phyloP scores from a whole-genome alignment of 92 coral and sea anemone species.

The Paragorgia papillata region DNA sequence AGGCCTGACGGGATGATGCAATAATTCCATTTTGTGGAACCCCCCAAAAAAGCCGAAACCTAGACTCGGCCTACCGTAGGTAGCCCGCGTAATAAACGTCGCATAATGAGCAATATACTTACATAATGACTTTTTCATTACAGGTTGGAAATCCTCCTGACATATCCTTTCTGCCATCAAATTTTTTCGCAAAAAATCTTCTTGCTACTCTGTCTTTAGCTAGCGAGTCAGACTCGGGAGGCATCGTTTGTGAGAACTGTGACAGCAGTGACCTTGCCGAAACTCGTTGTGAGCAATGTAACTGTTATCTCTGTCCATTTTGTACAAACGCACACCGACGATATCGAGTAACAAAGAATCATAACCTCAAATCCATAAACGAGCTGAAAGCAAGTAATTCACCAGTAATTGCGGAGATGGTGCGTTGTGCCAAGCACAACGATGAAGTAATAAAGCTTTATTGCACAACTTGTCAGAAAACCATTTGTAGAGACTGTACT shows the following conservation, averaged over 20 bases:
- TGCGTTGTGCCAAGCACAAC: constrained; percentile 58
- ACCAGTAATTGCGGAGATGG: constrained; percentile 40
- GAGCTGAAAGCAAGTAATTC: constrained; percentile 51
- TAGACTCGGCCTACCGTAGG: too few relatives aligned
- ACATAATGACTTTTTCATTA: too few relatives aligned
- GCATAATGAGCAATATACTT: too few relatives aligned
- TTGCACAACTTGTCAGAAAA: constrained; percentile 71
- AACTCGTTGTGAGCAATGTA: constrained; percentile 59
- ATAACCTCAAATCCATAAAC: constrained; percentile 53
- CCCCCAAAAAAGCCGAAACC: too few relatives aligned
- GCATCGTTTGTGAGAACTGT: constrained; percentile 61
- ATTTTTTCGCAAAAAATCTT: constrained; percentile 23
- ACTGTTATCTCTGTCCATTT: constrained; percentile 56
- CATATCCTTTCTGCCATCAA: constrained; percentile 22
- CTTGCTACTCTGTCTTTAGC: constrained; percentile 19
- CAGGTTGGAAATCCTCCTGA: constrained; percentile 28
- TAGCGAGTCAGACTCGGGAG: neutral
- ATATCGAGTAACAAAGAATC: constrained; percentile 53
- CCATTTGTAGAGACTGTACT: constrained; percentile 80
- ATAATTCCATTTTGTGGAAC: too few relatives aligned
- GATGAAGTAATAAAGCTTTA: constrained; percentile 66
- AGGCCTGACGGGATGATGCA: too few relatives aligned
- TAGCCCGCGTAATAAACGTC: too few relatives aligned
- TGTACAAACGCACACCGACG: constrained; percentile 57
- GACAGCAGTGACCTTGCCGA: constrained; percentile 50